phyloP scores from a whole-genome alignment of 2,888 invertebrate species.

The Perdita meconis region DNA sequence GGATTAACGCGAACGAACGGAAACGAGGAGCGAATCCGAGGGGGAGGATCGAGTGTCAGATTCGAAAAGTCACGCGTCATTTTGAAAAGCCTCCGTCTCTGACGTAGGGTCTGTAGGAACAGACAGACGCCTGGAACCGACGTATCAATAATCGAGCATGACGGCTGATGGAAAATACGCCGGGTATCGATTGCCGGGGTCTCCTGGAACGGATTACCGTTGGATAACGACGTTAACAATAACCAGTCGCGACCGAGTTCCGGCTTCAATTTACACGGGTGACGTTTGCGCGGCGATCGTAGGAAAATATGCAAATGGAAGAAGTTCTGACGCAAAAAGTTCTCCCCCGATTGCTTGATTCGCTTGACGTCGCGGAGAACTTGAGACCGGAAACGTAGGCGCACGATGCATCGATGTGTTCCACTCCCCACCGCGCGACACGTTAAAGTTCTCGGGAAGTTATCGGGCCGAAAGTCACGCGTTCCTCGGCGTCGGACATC shows the following conservation, averaged over 20 bases:
- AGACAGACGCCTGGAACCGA: neutral
- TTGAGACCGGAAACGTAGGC: constrained; percentile 3
- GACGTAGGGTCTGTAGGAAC: neutral
- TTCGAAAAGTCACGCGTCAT: constrained; percentile 6
- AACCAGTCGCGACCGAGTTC: constrained; percentile 39
- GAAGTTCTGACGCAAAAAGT: constrained; percentile 30
- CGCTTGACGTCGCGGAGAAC: neutral
- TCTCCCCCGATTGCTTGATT: constrained; percentile 3
- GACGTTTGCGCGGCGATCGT: constrained; percentile 26
- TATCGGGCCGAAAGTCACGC: neutral
- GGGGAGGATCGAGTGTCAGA: neutral
- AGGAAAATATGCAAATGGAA: constrained; percentile 48
- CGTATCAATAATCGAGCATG: constrained; percentile 31
- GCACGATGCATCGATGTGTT: constrained; percentile 9
- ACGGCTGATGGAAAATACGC: constrained; percentile 66
- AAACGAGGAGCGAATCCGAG: neutral
- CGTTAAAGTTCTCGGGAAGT: neutral
- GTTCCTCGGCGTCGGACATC: neutral
- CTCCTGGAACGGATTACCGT: constrained; percentile 55
- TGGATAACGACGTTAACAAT: constrained; percentile 72
- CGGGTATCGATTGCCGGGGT: constrained; percentile 70
- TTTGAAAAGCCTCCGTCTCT: neutral
- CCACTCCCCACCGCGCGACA: neutral
- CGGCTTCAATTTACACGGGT: constrained; percentile 34
- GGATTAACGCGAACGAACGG: neutral